Base-by-base conservation (phyloP, 2,797 vertebrate genomes). In the Taeniopygia guttata region DNA sequence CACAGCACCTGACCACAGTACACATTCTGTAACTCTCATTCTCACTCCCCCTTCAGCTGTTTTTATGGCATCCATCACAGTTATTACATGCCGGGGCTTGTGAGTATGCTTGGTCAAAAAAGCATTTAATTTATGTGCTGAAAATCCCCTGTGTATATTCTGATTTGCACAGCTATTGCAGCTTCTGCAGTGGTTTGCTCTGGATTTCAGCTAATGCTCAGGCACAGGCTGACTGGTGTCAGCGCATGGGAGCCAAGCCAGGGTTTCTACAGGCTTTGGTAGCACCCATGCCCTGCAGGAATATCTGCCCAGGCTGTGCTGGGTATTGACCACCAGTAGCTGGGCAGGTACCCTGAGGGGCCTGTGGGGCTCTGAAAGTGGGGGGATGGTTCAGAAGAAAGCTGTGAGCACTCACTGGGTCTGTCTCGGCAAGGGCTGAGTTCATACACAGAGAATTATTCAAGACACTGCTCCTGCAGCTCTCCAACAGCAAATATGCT, bases 131-230 rank as follows among this genome's bases (percentile, higher is more conserved):
- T 82, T 92, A 42, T 75, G 45, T 5, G 3, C 75, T 62, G 84
- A 93, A 91, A 77, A 84, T 74, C 72, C 72, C 64, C 85, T 2
- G 2, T 62, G 67, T 72, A 45, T 75, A 27, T 91, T 88, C 30
- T 83, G 72, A 92, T 93, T 85, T 96, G 82, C 80, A 93, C 80
- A 64, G 75, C 69, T 88, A 69, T 91, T 87, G 80, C 90, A 94
- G 64, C 79, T 66, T 54, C 88, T 81, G 12, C 67, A 62, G 80
- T 56, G 68, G 45, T 79, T 76, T 64, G 81, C 80, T 93, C 49
- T 83, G 81, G 68, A 64, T 92, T 96, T 93, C 75, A 87, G 88
- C 54, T 95, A 63, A 94, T 52, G 59, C 51, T 87, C 84, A 92
- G 64, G 86, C 68, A 78, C 29, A 58, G 68, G 48, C 52, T 73